Base-by-base conservation (phyloP, 2,797 vertebrate genomes). In the Diceros bicornis region DNA sequence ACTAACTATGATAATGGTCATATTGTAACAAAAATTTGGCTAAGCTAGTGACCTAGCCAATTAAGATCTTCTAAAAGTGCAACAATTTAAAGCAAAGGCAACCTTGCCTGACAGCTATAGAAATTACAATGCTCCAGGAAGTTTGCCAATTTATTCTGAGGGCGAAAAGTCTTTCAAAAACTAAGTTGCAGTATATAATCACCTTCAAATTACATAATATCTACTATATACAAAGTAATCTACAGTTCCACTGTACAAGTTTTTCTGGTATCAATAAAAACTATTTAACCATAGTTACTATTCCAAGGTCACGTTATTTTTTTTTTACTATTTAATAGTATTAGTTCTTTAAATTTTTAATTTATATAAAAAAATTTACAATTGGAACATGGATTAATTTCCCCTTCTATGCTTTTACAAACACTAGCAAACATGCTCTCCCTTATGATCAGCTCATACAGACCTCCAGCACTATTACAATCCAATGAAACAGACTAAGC, bases 71-170 rank as follows among this genome's bases (percentile, higher is more conserved):
- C 69, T n/a, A 61, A 88, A 41, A 91, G 68, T 11, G 44, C 17
- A 86, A 66, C 34, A 82, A 50, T 72, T 96, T 89, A 92, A 96
- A 89, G 69, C 61, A 82, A 92, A 93, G 66, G 25, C 11, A 79
- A 64, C 4, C 34, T 44, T 68, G 61, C 29, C 81, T 74, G 50
- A 68, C 77, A 95, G 89, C 89, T 59, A 69, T 0, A 89, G 68
- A 95, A 72, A 91, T 52, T 55, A 78, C 89, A 95, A 94, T 79
- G 59, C 25, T 92, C 68, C 57, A 59, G 62, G 50, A 93, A 83
- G 75, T 84, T 69, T 41, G 50, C 59, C 29, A 91, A 61, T 57
- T 93, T 81, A 47, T 84, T 93, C 66, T 14, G 13, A 87, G 59
- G 27, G 25, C 55, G 16, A 32, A 44, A 86, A 69, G 25, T 50